Percentiles rank a stretch among this genome's conserved stretches.
Evolutionary conservation across 2,888 invertebrate genomes (phyloP).

Genomic region (Hipparchia semele): DNA sequence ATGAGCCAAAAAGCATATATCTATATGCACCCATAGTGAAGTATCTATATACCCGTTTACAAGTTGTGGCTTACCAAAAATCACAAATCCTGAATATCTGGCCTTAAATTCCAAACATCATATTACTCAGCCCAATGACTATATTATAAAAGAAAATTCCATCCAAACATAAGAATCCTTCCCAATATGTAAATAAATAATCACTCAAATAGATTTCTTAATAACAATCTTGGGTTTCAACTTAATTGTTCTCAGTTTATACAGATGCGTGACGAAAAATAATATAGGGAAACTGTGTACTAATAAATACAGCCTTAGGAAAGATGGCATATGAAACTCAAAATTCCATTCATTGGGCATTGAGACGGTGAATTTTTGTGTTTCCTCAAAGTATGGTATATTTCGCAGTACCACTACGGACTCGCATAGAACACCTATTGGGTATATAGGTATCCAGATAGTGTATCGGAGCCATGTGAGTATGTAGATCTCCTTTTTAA

Average conservation of each 20-base stretch:
- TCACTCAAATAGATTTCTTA: constrained; percentile 53
- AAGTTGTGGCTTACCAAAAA: too few species aligned
- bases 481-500: constrained; percentile 87
- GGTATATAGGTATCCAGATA: constrained; percentile 97
- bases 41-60: too few species aligned
- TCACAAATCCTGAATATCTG: too few species aligned
- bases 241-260: constrained; percentile 87
- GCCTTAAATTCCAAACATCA: too few species aligned
- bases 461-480: constrained; percentile 97
- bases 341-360: constrained; percentile 94
- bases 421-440: constrained; percentile 94
- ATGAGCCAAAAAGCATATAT: too few species aligned
- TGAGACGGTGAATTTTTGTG: constrained; percentile 87
- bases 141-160: too few species aligned
- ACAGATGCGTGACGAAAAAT: constrained; percentile 93
- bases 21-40: too few species aligned
- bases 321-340: constrained; percentile 92
- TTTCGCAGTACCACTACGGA: constrained; percentile 91
- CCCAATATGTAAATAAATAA: too few species aligned
- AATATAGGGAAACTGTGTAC: constrained; percentile 89
- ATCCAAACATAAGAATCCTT: too few species aligned
- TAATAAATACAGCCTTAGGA: constrained; percentile 90
- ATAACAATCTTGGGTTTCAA: constrained; percentile 78
- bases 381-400: constrained; percentile 95
- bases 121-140: too few species aligned